Conservation (phyloP, 2,113 vertebrate genomes). For the Salvelinus namaycush region DNA sequence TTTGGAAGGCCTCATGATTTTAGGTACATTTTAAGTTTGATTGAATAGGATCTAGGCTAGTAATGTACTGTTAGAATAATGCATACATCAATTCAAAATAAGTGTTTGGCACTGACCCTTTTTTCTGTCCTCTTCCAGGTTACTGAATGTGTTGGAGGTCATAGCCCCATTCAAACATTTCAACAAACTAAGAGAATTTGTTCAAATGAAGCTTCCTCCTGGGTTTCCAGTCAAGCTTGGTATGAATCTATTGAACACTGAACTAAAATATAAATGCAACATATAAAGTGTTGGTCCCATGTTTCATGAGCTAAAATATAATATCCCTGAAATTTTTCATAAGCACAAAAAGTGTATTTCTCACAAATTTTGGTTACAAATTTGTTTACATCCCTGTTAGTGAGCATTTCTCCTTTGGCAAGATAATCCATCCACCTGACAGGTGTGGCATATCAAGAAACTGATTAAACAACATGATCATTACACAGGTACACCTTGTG, state of each 20-base stretch:
- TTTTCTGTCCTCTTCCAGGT: conserved; percentile 69
- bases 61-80: background rate
- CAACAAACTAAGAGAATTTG: conserved; percentile 97
- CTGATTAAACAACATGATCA: too few relatives aligned
- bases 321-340: too few relatives aligned
- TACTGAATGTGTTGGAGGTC: conserved; percentile 96
- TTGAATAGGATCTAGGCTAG: background rate
- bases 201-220: conserved; percentile 97
- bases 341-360: too few relatives aligned
- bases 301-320: too few relatives aligned
- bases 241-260: conserved; percentile 48
- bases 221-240: conserved; percentile 96
- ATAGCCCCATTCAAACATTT: conserved; percentile 98
- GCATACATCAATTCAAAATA: background rate
- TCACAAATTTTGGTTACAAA: too few relatives aligned
- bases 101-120: background rate
- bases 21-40: background rate
- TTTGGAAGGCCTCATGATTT: background rate
- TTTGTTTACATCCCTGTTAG: too few relatives aligned
- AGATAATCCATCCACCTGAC: too few relatives aligned
- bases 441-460: too few relatives aligned
- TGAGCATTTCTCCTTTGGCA: too few relatives aligned
- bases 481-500: too few relatives aligned
- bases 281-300: too few relatives aligned
- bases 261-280: too few relatives aligned